Base-by-base conservation (phyloP, 1,140 invertebrate genomes). In the Pseudachorutes palmiensis region DNA sequence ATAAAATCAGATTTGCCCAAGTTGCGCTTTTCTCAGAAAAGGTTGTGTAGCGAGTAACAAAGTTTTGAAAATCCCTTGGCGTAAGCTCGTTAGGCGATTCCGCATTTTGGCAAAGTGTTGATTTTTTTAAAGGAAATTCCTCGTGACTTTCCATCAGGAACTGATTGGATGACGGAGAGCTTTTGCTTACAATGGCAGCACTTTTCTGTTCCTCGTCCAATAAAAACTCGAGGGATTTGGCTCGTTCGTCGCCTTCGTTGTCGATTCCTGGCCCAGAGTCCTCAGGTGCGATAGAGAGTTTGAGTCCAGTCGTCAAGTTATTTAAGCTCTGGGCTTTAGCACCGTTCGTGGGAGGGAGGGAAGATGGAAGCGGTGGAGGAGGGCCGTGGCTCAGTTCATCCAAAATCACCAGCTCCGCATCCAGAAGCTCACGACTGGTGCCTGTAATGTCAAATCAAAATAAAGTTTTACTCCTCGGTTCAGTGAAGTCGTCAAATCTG, bases 211-310 rank as follows among this genome's bases (percentile, higher is more conserved):
- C 70, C 16, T 70, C 72, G 69, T 73, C 72, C 1, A 73, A 66
- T 49, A 73, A 68, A 59, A 73, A 73, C 57, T 73, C 72, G 19
- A 69, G 62, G 28, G 72, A 73, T 68, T 71, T 73, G 51, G 72
- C 70, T 58, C 72, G 67, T 61, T 73, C 72, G 16, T 73, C 72
- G 28, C 31, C 62, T 31, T 73, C 64, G 59, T 48, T 60, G 59
- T n/a, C 41, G 62, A 36, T 63, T 62, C 28, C 28, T 28, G 14
- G 36, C 30, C 31, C 3, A 48, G 31, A 3, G 12, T 24, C 32
- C n/a, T 55, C 33, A 32, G 71, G 68, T 19, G 68, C 60, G n/a
- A 73, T 41, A 24, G 72, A 73, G 45, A 73, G 48, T 57, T 60
- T 60, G 24, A 60, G 57, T 22, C 63, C 60, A 31, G 51, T 65